A percentile compares a stretch with the other conserved stretches of the same genome.
Evolutionary conservation across 2,113 vertebrate genomes (phyloP).

Genomic region (Colistium nudipinnis): DNA sequence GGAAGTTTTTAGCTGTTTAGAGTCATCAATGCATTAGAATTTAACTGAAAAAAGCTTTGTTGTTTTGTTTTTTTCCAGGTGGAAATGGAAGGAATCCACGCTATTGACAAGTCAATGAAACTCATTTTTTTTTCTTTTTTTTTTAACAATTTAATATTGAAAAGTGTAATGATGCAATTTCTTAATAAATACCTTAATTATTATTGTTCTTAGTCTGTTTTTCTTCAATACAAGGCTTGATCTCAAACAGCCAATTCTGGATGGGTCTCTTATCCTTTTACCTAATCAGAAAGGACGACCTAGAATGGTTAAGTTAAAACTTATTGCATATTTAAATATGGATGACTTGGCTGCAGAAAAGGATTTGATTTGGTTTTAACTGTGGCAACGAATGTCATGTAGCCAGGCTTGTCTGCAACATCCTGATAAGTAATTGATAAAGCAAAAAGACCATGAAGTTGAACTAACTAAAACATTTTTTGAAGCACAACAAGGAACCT

Average conservation of each 20-base stretch:
- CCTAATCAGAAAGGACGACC: background rate
- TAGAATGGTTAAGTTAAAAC: background rate
- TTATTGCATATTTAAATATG: no score
- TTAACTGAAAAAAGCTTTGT: background rate
- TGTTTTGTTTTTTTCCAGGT: constrained; percentile 21
- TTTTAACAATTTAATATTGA: constrained; percentile 34
- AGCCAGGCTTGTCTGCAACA: background rate
- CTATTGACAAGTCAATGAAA: background rate
- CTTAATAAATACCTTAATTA: constrained; percentile 26
- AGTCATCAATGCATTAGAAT: background rate
- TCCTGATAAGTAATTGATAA: background rate
- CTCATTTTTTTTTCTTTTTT: no score
- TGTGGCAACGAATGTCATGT: no score
- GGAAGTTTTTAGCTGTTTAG: no score
- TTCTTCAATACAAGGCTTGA: no score
- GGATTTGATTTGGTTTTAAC: no score
- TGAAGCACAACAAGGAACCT: no score
- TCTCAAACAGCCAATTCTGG: no score
- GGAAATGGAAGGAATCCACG: constrained; percentile 33
- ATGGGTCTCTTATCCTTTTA: background rate
- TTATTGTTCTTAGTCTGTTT: no score
- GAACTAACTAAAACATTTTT: no score
- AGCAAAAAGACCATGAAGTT: background rate
- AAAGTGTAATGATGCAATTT: background rate
- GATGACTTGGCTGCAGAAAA: no score